Percentiles rank a stretch among this genome's conserved stretches.
Evolutionary conservation across 2,888 invertebrate genomes (phyloP).

Genomic region (Phorcus lineatus): DNA sequence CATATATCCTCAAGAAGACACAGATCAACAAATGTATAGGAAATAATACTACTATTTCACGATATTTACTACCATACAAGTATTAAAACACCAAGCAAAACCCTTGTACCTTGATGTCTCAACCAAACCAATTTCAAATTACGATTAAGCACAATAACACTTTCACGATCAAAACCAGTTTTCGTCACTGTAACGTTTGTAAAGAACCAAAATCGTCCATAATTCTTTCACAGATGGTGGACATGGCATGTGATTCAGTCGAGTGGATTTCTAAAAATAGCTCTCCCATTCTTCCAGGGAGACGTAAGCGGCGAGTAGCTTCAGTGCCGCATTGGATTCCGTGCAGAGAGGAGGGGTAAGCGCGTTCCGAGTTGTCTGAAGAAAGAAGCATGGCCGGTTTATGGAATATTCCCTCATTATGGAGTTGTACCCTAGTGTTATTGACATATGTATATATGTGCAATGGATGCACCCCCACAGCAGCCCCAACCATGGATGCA

Average conservation of each 20-base stretch:
- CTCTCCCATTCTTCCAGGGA: neutral
- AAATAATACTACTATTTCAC: no score
- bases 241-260: neutral
- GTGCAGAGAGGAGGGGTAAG: neutral
- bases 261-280: neutral
- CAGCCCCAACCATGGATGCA: neutral
- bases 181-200: no score
- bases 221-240: no score
- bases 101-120: no score
- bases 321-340: neutral
- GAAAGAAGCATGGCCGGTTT: neutral
- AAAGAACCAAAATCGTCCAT: no score
- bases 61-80: no score
- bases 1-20: no score
- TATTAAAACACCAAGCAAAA: no score
- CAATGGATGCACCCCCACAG: neutral
- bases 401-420: neutral
- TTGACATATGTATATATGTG: neutral
- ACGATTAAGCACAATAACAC: no score
- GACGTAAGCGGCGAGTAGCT: neutral
- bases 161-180: no score
- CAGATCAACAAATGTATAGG: no score
- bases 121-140: no score
- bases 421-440: neutral
- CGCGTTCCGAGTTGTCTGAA: neutral